These are phyloP conservation scores for Pheosia tremula DNA, from an alignment of 2,888 invertebrate genomes.

Conservation along the genomic window DNA sequence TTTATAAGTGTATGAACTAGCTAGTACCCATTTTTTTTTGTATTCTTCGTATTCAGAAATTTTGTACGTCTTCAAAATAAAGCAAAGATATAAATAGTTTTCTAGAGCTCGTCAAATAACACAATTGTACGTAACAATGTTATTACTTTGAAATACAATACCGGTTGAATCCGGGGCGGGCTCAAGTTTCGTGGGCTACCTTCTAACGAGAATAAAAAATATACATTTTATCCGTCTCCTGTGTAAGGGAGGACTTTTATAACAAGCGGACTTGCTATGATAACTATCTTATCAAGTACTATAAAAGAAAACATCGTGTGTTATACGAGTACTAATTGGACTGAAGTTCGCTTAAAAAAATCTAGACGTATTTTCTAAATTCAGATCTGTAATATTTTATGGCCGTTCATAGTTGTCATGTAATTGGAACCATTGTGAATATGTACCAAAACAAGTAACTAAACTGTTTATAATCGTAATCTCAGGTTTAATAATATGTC, in stretches of 20 bases:
- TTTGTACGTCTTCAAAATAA: not conserved
- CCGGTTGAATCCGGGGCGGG: not conserved
- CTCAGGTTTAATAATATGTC: not conserved
- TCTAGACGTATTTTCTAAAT: no score
- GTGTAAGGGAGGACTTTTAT: not conserved
- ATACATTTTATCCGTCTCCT: not conserved
- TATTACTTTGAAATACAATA: constrained; percentile 10
- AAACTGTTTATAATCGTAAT: not conserved
- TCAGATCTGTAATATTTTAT: no score
- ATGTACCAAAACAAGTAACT: no score
- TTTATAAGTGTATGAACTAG: no score
- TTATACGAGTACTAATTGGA: not conserved
- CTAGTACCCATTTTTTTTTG: no score
- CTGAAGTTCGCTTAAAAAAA: no score
- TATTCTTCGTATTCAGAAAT: no score
- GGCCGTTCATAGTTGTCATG: no score
- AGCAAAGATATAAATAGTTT: constrained; percentile 3
- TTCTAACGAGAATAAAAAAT: not conserved
- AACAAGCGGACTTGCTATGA: not conserved
- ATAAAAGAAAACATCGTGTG: not conserved
- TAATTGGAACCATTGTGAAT: no score
- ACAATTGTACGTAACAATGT: constrained; percentile 8
- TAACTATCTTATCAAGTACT: not conserved
- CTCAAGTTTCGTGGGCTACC: not conserved
- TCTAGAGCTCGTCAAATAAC: constrained; percentile 10